Conservation (phyloP, 2,888 invertebrate genomes). For the Aphidoletes aphidimyza region DNA sequence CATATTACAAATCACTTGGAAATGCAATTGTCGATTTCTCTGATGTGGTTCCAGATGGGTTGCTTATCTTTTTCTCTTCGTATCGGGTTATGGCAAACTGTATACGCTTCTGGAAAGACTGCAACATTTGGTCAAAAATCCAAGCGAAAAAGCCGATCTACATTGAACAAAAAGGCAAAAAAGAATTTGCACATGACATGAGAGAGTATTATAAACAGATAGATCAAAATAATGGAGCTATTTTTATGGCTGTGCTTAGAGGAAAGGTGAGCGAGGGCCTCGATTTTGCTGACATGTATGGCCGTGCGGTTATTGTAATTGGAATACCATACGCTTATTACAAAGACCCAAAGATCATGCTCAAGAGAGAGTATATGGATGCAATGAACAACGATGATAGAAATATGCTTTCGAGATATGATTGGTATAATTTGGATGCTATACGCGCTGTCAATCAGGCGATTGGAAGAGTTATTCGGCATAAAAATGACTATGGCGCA, state of each 20-base stretch:
- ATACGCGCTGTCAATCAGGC: constrained; percentile 98
- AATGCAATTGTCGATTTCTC: constrained; percentile 84
- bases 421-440: constrained; percentile 94
- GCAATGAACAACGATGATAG: constrained; percentile 68
- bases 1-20: constrained; percentile 85
- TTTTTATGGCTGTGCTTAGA: constrained; percentile 96
- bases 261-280: constrained; percentile 98
- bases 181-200: too few relatives aligned
- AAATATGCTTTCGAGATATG: constrained; percentile 77
- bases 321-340: constrained; percentile 96
- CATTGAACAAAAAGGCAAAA: neutral
- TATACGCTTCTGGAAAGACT: neutral
- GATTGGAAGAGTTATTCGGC: constrained; percentile 96
- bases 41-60: constrained; percentile 87
- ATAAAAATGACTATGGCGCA: constrained; percentile 94
- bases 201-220: neutral
- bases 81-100: constrained; percentile 86
- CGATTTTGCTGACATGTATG: constrained; percentile 95
- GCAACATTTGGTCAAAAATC: neutral
- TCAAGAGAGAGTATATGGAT: constrained; percentile 92
- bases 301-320: constrained; percentile 93
- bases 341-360: constrained; percentile 88
- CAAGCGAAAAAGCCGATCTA: neutral
- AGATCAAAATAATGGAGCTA: constrained; percentile 69
- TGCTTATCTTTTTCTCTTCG: constrained; percentile 97